Base-by-base conservation (phyloP, 2,888 invertebrate genomes). In the Saturnia japonica region DNA sequence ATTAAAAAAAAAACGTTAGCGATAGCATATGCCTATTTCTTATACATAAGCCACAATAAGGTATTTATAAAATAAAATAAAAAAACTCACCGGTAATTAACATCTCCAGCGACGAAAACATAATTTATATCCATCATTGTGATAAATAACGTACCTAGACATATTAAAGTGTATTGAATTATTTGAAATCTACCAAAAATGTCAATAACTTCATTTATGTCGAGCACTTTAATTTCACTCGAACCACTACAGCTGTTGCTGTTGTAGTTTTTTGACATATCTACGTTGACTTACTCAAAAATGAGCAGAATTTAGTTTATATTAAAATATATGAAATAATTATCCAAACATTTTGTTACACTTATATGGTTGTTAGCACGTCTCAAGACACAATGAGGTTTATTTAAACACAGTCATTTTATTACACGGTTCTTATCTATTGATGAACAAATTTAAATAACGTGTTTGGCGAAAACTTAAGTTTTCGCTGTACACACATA, bases 41-140 rank as follows among this genome's bases (percentile, higher is more conserved):
- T n/a, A n/a, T n/a, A n/a, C n/a, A n/a, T n/a, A n/a, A n/a, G n/a
- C n/a, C n/a, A n/a, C n/a, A n/a, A n/a, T n/a, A n/a, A n/a, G n/a
- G n/a, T n/a, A n/a, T n/a, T n/a, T n/a, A n/a, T n/a, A n/a, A n/a
- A n/a, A n/a, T n/a, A n/a, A n/a, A n/a, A n/a, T n/a, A 54, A 54
- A n/a, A 54, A 22, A 6, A 28, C 84, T 79, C 73, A 91, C 91
- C 91, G 83, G 71, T 90, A 91, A 12, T 85, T 78, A 1, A 91
- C 70, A 74, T 89, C 89, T 11, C 87, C 91, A 54, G 88, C 89
- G 2, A 87, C 85, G 71, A 92, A 91, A n/a, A 92, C 80, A 66
- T 88, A 92, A 72, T 91, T 91, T 1, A 91, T 89, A 71, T 87
- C 87, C 1, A 85, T 82, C 86, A 91, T 89, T 1, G 87, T 86